Evolutionary conservation across 1,140 invertebrate species (phyloP), one percentile per base, ranked within the genome.

Genomic region (Linepithema humile): DNA sequence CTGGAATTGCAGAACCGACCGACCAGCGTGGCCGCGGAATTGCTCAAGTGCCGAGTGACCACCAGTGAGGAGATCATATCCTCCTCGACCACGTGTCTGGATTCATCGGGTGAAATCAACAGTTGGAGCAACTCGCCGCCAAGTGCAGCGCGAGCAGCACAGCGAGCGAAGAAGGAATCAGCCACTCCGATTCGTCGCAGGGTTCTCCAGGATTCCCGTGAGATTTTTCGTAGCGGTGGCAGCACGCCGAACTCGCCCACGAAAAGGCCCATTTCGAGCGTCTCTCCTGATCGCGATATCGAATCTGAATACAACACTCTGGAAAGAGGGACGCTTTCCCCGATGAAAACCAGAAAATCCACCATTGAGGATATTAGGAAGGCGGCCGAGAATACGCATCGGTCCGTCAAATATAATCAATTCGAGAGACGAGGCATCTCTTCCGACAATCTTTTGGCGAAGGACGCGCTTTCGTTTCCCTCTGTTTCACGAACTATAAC

Each of bases 11-110:
- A 85, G 10, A 70, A 57, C 2, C 82, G 55, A 26, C 65, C 82
- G 0, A 55, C 43, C 23, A 86, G 85, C 53, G 85, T 87, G 0
- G 65, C 73, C 29, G 88, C 84, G 7, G 92, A 94, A 72, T 80
- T 94, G 2, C 74, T 94, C 4, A 94, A 92, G 35, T 94, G 93
- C 80, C 89, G 92, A 43, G 92, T 94, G 1, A 94, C 91, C 0
- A 93, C 92, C 0, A 94, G 92, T 72, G 92, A 93, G n/a, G 92
- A 94, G 55, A 91, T 94, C 20, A 87, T 93, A n/a, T 94, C 91
- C 7, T 91, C 90, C 7, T 77, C 73, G 0, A 93, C 69, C 35
- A 88, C 88, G 0, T 91, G 91, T 48, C 59, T 91, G 9, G 90
- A 87, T 20, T 94, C 92, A 4, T 90, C 92, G 0, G 72, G 90